phyloP scores from a whole-genome alignment of 2,113 vertebrate genomes.

The Podarcis muralis region DNA sequence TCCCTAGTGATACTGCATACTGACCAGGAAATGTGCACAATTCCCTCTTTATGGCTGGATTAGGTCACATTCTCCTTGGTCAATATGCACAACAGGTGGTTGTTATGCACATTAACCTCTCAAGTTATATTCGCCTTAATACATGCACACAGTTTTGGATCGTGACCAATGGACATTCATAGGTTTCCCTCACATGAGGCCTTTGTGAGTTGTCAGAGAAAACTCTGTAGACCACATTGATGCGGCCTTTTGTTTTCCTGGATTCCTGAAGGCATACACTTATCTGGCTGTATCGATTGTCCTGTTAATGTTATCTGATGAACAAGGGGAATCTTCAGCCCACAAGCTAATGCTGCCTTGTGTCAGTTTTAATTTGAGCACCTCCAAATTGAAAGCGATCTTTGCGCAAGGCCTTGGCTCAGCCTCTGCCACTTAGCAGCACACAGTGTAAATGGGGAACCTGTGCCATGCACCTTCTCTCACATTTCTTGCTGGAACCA shows the following conservation, averaged over 20 bases:
- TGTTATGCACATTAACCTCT: too few species aligned
- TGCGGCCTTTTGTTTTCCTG: slow-evolving; percentile 49
- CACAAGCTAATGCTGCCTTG: slow-evolving; percentile 40
- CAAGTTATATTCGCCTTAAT: too few species aligned
- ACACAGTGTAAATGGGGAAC: slow-evolving; percentile 19
- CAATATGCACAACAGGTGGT: too few species aligned
- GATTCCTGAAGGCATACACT: slow-evolving; percentile 45
- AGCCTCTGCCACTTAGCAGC: slow-evolving; percentile 41
- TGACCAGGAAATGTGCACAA: too few species aligned
- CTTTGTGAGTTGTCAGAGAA: slow-evolving; percentile 42
- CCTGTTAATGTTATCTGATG: slow-evolving; percentile 44
- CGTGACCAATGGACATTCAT: not conserved
- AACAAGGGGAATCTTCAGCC: slow-evolving; percentile 35
- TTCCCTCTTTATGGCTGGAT: too few species aligned
- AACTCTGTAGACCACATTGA: slow-evolving; percentile 39
- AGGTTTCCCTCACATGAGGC: slow-evolving; percentile 24
- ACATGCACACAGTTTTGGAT: not conserved
- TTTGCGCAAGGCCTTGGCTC: slow-evolving; percentile 37
- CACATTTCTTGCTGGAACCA: slow-evolving; percentile 34
- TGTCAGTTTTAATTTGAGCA: slow-evolving; percentile 59
- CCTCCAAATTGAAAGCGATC: slow-evolving; percentile 45
- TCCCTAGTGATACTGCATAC: too few species aligned
- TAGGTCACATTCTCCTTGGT: too few species aligned
- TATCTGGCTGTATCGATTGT: slow-evolving; percentile 60
- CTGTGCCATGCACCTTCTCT: not conserved